Conservation (phyloP, 2,888 invertebrate species). For the Mythimna vitellina region DNA sequence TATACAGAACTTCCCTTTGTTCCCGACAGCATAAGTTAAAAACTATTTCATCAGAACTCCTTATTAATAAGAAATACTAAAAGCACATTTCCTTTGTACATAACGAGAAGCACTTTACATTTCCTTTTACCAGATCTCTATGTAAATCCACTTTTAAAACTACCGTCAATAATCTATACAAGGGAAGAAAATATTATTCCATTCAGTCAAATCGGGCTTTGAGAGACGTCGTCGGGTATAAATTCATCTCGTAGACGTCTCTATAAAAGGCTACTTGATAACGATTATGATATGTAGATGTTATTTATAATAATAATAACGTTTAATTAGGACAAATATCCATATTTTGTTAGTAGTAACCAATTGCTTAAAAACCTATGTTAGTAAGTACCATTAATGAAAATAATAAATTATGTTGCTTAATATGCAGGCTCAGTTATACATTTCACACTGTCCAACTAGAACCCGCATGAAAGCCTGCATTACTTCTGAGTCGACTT, state of each 20-base stretch:
- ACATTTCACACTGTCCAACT: too few species aligned
- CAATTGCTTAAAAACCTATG: too few species aligned
- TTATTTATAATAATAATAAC: too few species aligned
- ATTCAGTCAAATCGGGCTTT: constrained; percentile 34
- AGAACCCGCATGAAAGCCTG: too few species aligned
- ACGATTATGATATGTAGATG: constrained; percentile 14
- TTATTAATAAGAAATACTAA: constrained; percentile 8
- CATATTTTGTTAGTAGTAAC: too few species aligned
- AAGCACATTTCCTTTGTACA: constrained; percentile 17
- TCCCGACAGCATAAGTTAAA: background rate
- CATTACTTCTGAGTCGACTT: too few species aligned
- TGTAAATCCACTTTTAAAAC: constrained; percentile 50
- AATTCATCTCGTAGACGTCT: constrained; percentile 27
- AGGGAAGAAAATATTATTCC: constrained; percentile 48
- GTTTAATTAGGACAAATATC: too few species aligned
- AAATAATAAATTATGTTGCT: too few species aligned
- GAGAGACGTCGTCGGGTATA: constrained; percentile 20
- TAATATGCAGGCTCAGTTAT: too few species aligned
- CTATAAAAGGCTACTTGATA: constrained; percentile 30
- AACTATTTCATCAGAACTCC: background rate
- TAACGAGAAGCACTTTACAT: constrained; percentile 32
- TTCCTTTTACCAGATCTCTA: constrained; percentile 36
- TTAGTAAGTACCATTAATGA: too few species aligned
- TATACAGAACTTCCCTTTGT: background rate
- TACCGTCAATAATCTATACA: constrained; percentile 45